Percentiles rank a stretch among this genome's conserved stretches.
Conservation (phyloP, 2,113 vertebrate genomes). For the Hemiprocne comata region DNA sequence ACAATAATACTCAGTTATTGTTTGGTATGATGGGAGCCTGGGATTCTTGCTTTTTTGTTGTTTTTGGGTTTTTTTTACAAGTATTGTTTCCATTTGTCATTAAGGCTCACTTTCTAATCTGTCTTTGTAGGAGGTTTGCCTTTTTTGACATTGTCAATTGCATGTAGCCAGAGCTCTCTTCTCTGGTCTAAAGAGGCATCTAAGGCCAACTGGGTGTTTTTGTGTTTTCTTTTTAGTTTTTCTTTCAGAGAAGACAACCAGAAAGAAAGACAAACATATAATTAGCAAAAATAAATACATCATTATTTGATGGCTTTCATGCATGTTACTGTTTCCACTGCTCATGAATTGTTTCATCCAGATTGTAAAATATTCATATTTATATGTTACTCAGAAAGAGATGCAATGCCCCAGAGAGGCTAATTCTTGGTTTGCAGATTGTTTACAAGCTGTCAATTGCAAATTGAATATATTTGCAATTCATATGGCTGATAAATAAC, state of each 20-base stretch:
- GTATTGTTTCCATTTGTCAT: slow-evolving; percentile 61
- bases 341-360: slow-evolving; percentile 31
- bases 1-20: not conserved
- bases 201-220: not conserved
- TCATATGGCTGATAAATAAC: slow-evolving; percentile 49
- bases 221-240: not conserved
- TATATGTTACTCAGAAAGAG: slow-evolving; percentile 43
- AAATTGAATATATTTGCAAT: slow-evolving; percentile 69
- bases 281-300: slow-evolving; percentile 54
- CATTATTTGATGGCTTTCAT: slow-evolving; percentile 48
- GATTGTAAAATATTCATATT: slow-evolving; percentile 65
- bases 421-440: slow-evolving; percentile 69
- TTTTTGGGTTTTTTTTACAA: not conserved
- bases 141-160: slow-evolving; percentile 9
- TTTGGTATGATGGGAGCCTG: slow-evolving; percentile 27
- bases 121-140: slow-evolving; percentile 9
- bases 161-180: not conserved
- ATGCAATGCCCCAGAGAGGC: slow-evolving; percentile 36
- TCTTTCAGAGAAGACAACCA: not conserved
- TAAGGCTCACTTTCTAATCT: slow-evolving; percentile 61
- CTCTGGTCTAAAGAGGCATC: slow-evolving; percentile 14
- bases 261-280: slow-evolving; percentile 43
- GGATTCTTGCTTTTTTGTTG: not conserved
- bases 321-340: not conserved
- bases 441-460: slow-evolving; percentile 66